A percentile compares a stretch with the other conserved stretches of the same genome.
Conservation (phyloP, 2,113 vertebrate species). For the Festucalex cinctus region DNA sequence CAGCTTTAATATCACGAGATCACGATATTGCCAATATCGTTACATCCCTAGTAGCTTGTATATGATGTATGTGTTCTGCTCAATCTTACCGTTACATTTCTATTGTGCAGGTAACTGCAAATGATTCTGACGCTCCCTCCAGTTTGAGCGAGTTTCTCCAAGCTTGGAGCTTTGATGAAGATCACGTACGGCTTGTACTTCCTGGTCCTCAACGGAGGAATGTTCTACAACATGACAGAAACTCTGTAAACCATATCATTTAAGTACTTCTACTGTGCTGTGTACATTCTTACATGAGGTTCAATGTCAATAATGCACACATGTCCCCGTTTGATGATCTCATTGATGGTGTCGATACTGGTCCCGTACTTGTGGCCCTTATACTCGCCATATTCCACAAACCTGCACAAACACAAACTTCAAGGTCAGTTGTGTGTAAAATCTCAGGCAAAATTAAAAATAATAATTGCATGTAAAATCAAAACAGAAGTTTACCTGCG, state of each 20-base stretch:
- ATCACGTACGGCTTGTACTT: conserved; percentile 86
- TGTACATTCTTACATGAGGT: conserved; percentile 74
- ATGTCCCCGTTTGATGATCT: conserved; percentile 78
- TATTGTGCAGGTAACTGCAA: conserved; percentile 77
- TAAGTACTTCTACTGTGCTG: background rate
- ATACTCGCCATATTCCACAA: conserved; percentile 85
- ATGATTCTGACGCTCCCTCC: conserved; percentile 78
- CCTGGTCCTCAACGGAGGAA: conserved; percentile 76
- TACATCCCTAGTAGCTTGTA: no score
- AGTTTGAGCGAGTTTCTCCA: conserved; percentile 77
- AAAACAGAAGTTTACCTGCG: conserved; percentile 73
- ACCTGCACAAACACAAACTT: conserved; percentile 65
- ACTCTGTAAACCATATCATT: no score
- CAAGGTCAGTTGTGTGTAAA: background rate
- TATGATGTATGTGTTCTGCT: background rate
- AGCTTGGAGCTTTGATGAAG: conserved; percentile 82
- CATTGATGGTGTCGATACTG: conserved; percentile 78
- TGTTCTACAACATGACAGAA: conserved; percentile 64
- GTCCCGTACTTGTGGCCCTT: conserved; percentile 85
- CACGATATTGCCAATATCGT: no score
- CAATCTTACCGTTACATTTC: conserved; percentile 78
- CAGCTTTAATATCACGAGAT: no score
- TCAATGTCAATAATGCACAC: conserved; percentile 86
- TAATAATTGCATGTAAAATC: background rate
- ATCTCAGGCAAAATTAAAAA: no score